Conservation (phyloP, 2,888 invertebrate species). For the Hylaea fasciaria region DNA sequence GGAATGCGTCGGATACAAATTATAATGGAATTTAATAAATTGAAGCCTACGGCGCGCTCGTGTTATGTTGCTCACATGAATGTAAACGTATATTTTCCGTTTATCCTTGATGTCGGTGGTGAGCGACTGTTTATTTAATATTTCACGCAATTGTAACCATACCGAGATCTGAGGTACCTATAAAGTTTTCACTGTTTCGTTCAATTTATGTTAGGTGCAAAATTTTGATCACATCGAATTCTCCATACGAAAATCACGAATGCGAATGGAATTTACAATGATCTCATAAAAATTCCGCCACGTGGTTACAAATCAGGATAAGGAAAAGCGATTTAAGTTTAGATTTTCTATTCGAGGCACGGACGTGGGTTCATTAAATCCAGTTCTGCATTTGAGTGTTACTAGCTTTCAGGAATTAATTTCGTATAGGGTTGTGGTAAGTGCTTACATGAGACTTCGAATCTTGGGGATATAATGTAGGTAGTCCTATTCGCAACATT, state of each 20-base stretch:
- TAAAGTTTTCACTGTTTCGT: constrained; percentile 10
- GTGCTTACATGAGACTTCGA: background rate
- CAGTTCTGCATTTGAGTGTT: constrained; percentile 24
- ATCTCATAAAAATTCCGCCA: constrained; percentile 28
- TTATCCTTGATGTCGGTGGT: constrained; percentile 11
- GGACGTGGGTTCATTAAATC: constrained; percentile 21
- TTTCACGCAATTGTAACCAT: constrained; percentile 11
- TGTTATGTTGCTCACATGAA: constrained; percentile 8
- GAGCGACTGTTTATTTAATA: constrained; percentile 13
- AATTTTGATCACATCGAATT: constrained; percentile 28
- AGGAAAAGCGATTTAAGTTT: constrained; percentile 34
- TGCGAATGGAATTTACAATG: constrained; percentile 37
- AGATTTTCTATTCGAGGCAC: constrained; percentile 26
- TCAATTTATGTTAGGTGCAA: constrained; percentile 27
- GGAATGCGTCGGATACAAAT: constrained; percentile 27
- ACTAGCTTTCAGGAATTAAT: constrained; percentile 22
- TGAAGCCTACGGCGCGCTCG: constrained; percentile 26
- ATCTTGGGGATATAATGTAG: background rate
- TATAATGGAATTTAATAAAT: constrained; percentile 34
- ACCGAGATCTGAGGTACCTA: constrained; percentile 13
- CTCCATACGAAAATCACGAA: constrained; percentile 34
- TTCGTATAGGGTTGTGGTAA: constrained; percentile 6
- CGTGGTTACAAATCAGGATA: constrained; percentile 22
- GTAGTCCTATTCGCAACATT: background rate
- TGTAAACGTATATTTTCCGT: constrained; percentile 22